Evolutionary conservation across 2,113 vertebrate species (phyloP), one percentile per base, ranked within the genome.

Genomic region (Apus apus): DNA sequence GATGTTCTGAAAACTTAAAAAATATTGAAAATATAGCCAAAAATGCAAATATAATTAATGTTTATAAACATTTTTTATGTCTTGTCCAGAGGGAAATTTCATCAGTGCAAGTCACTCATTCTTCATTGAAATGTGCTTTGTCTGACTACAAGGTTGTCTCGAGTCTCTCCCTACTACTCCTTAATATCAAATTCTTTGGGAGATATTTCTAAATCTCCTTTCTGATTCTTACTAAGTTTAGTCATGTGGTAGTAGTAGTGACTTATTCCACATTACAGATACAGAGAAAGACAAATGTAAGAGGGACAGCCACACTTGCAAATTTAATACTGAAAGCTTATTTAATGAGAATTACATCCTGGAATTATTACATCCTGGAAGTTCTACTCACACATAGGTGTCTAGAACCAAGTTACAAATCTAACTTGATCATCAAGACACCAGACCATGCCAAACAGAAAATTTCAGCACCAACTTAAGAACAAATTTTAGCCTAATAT

Each of bases 11-110:
- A 80, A 72, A 68, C 1, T 36, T 25, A 17, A 29, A 66, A 45
- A 53, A 30, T 0, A 13, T 5, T 4, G 11, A 5, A 32, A 5
- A 80, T 36, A 30, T 0, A 16, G 4, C 2, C 1, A 34, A 38
- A 72, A 78, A 34, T n/a, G 3, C 3, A 76, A 83, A 46, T 2
- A 32, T 20, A 50, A 25, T 32, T 88, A 5, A 34, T 5, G 15
- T 58, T 75, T 62, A 57, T 56, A 85, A 78, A 2, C 3, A 34
- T 32, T 54, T 43, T 66, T 62, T 58, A 8, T 64, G 11, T 43
- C 20, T 29, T 43, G 4, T 32, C 4, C 2, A 0, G 46, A 64
- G 12, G 30, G 22, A 48, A 43, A 32, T 4, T 62, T 79, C 13
- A n/a, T 15, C 32, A 38, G 17, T 29, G 4, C 3, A 29, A 62